Evolutionary conservation across 2,888 invertebrate genomes (phyloP).

Genomic region (Cryptosula pallasiana): DNA sequence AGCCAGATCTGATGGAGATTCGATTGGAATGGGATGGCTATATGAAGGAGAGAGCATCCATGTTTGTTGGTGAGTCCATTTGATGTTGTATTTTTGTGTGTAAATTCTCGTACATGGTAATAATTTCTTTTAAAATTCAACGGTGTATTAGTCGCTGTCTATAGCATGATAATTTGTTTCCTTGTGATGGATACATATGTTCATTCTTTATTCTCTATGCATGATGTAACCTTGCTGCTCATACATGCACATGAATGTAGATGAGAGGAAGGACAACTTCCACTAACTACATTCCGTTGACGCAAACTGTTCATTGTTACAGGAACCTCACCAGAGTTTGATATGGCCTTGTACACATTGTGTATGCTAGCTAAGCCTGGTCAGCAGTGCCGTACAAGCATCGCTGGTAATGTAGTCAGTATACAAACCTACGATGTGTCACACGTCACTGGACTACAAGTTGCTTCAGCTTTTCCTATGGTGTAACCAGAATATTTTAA

Average conservation of each 20-base stretch:
- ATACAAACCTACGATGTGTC: conserved; percentile 57
- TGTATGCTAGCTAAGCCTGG: conserved; percentile 76
- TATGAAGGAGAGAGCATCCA: not conserved
- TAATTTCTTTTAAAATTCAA: too few relatives aligned
- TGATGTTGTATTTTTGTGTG: too few relatives aligned
- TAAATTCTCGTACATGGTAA: too few relatives aligned
- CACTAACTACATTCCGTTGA: too few relatives aligned
- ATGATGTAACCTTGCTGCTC: too few relatives aligned
- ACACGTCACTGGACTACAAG: conserved; percentile 34
- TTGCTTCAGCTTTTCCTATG: conserved; percentile 35
- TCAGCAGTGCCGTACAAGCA: conserved; percentile 67
- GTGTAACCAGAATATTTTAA: too few relatives aligned
- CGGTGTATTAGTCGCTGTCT: too few relatives aligned
- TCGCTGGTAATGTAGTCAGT: conserved; percentile 65
- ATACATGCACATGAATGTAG: too few relatives aligned
- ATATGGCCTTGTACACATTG: conserved; percentile 80
- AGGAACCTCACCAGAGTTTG: conserved; percentile 73
- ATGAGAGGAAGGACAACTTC: too few relatives aligned
- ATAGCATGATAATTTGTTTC: too few relatives aligned
- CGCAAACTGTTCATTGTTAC: conserved; percentile 26
- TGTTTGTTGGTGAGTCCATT: conserved; percentile 7
- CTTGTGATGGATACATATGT: too few relatives aligned
- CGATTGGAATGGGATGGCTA: not conserved
- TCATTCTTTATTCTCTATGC: too few relatives aligned
- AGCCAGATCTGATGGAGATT: not conserved